Base-by-base conservation (phyloP, 2,888 invertebrate species). In the Epinotia brunnichana region DNA sequence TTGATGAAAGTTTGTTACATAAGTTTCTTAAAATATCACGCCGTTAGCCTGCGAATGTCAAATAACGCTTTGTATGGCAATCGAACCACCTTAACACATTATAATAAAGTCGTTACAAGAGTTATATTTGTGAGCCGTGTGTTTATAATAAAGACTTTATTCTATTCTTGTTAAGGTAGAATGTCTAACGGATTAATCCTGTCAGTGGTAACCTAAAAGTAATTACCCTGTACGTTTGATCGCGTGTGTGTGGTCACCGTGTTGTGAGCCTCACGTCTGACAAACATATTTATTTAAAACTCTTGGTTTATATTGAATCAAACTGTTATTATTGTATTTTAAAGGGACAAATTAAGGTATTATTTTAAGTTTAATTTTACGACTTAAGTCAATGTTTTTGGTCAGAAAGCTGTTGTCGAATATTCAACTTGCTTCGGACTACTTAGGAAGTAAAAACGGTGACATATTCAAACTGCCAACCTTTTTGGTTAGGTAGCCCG, bases 371-470 rank as follows among this genome's bases (percentile, higher is more conserved):
- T 84, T 79, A 80, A 79, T 77, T 81, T 75, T 81, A 80, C 9
- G 35, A 35, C 82, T 80, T 83, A 80, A 81, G 77, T 77, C 78
- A 81, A 81, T 79, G 81, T 82, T 77, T 78, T 82, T 78, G 90
- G 89, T 90, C 89, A 88, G 35, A 35, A 35, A 89, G 88, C 87
- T 87, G 85, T 81, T 81, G 86, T 90, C 7, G n/a, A 48, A 48
- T 48, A 7, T 48, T 48, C 48, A 5, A n/a, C 48, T 48, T 48
- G 44, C 44, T 44, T 44, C 15, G 15, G 3, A 44, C 59, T 17
- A 35, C 11, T n/a, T 39, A 35, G 15, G 24, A 21, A 56, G n/a
- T 2, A 2, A n/a, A 62, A 41, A 21, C 60, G 21, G 19, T 60
- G 19, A 17, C 19, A 39, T 35, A 60, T 62, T 21, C 11, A n/a